These are phyloP conservation scores for Empidonax alnorum DNA, from an alignment of 2,113 vertebrate species.

Conservation along the genomic window DNA sequence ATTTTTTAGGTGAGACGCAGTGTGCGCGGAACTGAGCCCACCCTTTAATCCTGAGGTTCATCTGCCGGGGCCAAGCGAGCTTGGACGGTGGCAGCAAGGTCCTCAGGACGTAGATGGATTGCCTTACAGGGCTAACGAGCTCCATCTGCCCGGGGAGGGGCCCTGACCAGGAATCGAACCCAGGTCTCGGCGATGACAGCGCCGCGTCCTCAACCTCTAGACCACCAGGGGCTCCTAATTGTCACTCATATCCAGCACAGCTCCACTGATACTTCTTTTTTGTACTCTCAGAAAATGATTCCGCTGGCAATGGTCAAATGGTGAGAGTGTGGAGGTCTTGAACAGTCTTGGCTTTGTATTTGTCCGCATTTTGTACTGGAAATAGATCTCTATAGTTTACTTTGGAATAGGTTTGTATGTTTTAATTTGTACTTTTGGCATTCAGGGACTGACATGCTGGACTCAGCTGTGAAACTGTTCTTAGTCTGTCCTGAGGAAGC, in stretches of 20 bases:
- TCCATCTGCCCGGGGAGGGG: no score
- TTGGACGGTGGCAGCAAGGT: no score
- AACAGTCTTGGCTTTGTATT: background rate
- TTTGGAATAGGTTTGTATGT: conserved; percentile 24
- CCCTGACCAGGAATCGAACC: no score
- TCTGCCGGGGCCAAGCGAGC: no score
- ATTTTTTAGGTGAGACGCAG: no score
- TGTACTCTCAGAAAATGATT: background rate
- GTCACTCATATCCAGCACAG: background rate
- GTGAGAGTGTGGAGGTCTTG: background rate
- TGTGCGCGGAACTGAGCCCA: no score
- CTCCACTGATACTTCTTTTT: background rate
- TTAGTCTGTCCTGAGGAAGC: background rate
- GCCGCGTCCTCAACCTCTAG: no score
- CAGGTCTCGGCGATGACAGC: no score
- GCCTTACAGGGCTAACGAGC: no score
- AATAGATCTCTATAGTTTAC: background rate
- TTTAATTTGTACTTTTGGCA: conserved; percentile 42
- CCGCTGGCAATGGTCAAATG: background rate
- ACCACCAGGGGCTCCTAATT: background rate
- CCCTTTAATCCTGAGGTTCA: no score
- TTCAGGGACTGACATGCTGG: background rate
- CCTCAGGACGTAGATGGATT: no score
- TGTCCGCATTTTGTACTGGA: background rate
- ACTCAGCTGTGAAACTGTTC: conserved; percentile 5